phyloP scores from a whole-genome alignment of 2,888 invertebrate genomes.

The Anoplius nigerrimus region DNA sequence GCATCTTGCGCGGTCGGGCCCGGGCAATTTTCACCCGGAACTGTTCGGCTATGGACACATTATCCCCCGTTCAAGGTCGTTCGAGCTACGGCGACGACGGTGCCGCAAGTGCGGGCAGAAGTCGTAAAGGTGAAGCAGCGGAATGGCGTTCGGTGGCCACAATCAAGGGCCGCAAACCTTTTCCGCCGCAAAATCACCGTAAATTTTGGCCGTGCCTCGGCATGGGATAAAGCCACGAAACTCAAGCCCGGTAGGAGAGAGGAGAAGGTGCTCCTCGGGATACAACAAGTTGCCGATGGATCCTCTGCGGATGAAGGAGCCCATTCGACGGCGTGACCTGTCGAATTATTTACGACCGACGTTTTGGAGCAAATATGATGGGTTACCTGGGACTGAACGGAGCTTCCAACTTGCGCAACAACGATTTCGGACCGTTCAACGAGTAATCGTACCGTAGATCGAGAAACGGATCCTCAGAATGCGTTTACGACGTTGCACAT shows the following conservation, averaged over 20 bases:
- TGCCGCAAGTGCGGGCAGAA: neutral
- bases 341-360: slow-evolving; percentile 55
- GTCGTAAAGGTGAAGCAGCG: slow-evolving; percentile 19
- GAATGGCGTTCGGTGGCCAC: slow-evolving; percentile 53
- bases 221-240: slow-evolving; percentile 10
- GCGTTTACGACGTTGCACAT: too few relatives aligned
- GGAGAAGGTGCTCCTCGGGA: neutral
- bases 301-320: slow-evolving; percentile 19
- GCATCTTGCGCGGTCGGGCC: too few relatives aligned
- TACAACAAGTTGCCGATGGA: neutral
- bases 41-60: neutral
- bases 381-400: slow-evolving; percentile 1
- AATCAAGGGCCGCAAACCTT: slow-evolving; percentile 58
- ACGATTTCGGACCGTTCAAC: too few relatives aligned
- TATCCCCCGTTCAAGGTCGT: neutral
- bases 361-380: neutral
- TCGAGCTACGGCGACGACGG: neutral
- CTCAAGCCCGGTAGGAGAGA: slow-evolving; percentile 3
- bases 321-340: slow-evolving; percentile 40
- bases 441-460: too few relatives aligned
- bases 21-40: too few relatives aligned
- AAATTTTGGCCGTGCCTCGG: slow-evolving; percentile 56
- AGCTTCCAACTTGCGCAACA: neutral
- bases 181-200: slow-evolving; percentile 58
- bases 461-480: too few relatives aligned